Conservation (phyloP, 1,140 invertebrate species). For the Cotesia typhae region DNA sequence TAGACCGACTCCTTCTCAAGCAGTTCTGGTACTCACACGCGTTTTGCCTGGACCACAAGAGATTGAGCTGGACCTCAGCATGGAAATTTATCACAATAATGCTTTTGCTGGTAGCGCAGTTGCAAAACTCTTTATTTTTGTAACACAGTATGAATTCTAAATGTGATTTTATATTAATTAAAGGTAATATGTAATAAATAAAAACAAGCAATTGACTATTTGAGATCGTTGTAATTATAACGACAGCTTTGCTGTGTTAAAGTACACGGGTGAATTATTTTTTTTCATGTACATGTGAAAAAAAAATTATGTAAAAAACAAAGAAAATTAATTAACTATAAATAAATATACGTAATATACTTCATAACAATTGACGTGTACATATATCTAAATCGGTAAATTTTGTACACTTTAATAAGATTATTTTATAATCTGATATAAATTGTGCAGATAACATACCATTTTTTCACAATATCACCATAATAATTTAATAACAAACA, state of each 20-base stretch:
- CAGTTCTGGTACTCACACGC: conserved; percentile 75
- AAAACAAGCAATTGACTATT: conserved; percentile 23
- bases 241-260: conserved; percentile 9
- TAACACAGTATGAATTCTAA: conserved; percentile 85
- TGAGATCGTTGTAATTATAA: conserved; percentile 35
- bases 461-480: neutral
- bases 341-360: conserved; percentile 25
- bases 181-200: neutral
- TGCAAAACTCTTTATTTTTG: conserved; percentile 84
- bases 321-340: neutral
- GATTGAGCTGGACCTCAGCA: conserved; percentile 84
- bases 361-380: conserved; percentile 12
- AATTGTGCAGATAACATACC: neutral
- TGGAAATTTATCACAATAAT: conserved; percentile 81
- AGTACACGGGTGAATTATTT: conserved; percentile 5
- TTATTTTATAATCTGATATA: neutral
- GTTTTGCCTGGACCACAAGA: conserved; percentile 87
- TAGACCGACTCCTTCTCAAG: conserved; percentile 71
- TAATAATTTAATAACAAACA: neutral
- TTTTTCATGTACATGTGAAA: neutral
- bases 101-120: conserved; percentile 80
- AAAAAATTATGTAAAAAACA: conserved; percentile 9
- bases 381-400: neutral
- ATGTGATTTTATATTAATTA: neutral
- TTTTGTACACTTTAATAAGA: conserved; percentile 1